Evolutionary conservation across 2,113 vertebrate species (phyloP), one percentile per base, ranked within the genome.

Genomic region (Galeopterus variegatus): DNA sequence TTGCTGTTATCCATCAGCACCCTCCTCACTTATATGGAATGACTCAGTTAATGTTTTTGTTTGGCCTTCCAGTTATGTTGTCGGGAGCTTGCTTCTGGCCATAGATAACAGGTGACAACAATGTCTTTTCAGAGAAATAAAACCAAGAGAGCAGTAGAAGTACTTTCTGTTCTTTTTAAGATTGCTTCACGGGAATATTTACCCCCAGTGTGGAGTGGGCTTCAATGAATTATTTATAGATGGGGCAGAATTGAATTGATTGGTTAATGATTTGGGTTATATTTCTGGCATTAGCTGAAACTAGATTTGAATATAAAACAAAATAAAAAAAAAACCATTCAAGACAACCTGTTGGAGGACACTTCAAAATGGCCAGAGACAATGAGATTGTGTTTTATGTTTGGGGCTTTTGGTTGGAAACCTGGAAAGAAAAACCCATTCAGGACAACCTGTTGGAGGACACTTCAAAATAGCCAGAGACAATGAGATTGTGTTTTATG

Each of bases 1-100:
- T 96, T 96, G 96, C 96, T 97, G 97, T 88, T 60, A 75, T 95
- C 98, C 98, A 97, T 98, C 98, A 98, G 96, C 98, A 98, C 98
- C 96, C 98, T 97, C 96, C 28, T n/a, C 75, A 64, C 82, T 95
- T 65, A 33, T 91, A 89, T 84, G 90, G 89, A 96, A 90, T 41
- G 56, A 5, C 33, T 96, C 91, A 28, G 67, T 94, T 95, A 72
- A 97, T 97, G 97, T 97, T 93, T 83, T 70, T 91, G 67, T 81
- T 90, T 93, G 87, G 60, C 83, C 96, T 97, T 86, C 75, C 90
- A 94, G 58, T 90, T 4, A 0, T 7, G 70, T 69, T 96, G 72
- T 83, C 95, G 88, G 88, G 87, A 94, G 95, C 96, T 96, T 92
- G 83, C 97, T 93, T 7, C 92, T 77, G 73, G 81, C 41, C 82